Percentiles rank a stretch among this genome's conserved stretches.
phyloP scores from a whole-genome alignment of 2,113 vertebrate species.

The Osmerus mordax region DNA sequence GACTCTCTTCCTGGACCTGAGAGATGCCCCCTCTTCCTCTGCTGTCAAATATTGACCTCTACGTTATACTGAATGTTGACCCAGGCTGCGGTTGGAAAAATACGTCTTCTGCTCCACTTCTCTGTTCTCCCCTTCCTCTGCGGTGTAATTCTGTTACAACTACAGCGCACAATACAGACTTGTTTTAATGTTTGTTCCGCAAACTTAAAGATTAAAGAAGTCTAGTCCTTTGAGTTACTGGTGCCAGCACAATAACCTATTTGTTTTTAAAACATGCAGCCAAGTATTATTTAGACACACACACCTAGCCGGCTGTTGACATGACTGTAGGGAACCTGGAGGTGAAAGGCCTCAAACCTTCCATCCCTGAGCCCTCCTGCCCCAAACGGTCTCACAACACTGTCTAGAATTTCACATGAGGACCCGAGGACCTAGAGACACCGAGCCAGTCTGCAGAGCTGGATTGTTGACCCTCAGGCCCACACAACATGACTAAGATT shows the following conservation, averaged over 20 bases:
- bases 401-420: constrained; percentile 70
- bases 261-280: too few species aligned
- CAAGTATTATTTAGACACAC: too few species aligned
- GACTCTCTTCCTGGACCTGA: constrained; percentile 15
- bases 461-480: constrained; percentile 21
- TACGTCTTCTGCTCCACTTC: background rate
- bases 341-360: constrained; percentile 7
- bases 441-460: constrained; percentile 27
- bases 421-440: constrained; percentile 28
- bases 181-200: background rate
- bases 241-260: too few species aligned
- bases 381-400: constrained; percentile 50
- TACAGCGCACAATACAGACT: background rate
- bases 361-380: constrained; percentile 32
- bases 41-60: constrained; percentile 18
- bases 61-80: background rate
- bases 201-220: too few species aligned
- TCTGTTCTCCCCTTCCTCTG: background rate
- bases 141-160: background rate
- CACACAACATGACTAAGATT: background rate
- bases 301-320: too few species aligned
- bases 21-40: constrained; percentile 4
- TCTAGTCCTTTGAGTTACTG: too few species aligned
- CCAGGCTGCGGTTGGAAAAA: background rate
- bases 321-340: too few species aligned